These are phyloP conservation scores for Dasypus novemcinctus DNA, from an alignment of 2,113 vertebrate genomes.

Conservation along the genomic window DNA sequence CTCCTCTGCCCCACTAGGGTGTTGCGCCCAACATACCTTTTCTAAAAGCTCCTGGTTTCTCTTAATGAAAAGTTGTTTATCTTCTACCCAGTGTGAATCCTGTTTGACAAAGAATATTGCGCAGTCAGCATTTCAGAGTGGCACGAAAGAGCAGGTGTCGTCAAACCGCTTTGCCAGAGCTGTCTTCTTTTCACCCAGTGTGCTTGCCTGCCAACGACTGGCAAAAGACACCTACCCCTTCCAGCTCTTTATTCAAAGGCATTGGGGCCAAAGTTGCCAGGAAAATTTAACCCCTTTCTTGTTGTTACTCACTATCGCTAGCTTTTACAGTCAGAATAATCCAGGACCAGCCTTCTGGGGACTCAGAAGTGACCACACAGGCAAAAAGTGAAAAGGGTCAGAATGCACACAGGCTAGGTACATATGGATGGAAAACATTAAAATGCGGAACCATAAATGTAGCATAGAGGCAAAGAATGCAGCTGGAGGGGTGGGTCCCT, in stretches of 20 bases:
- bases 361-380: slow-evolving; percentile 80
- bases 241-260: slow-evolving; percentile 9
- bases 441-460: slow-evolving; percentile 74
- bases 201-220: slow-evolving; percentile 29
- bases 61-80: slow-evolving; percentile 97
- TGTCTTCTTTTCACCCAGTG: slow-evolving; percentile 36
- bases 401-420: slow-evolving; percentile 77
- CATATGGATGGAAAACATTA: slow-evolving; percentile 78
- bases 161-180: slow-evolving; percentile 54
- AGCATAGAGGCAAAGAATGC: slow-evolving; percentile 68
- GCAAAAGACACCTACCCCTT: slow-evolving; percentile 12
- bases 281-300: slow-evolving; percentile 33
- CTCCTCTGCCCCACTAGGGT: slow-evolving; percentile 74
- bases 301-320: slow-evolving; percentile 34
- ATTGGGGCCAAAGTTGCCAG: slow-evolving; percentile 38
- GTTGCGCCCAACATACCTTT: slow-evolving; percentile 87
- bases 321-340: slow-evolving; percentile 69
- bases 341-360: slow-evolving; percentile 80
- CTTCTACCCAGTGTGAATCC: slow-evolving; percentile 99
- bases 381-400: slow-evolving; percentile 77
- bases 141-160: slow-evolving; percentile 39
- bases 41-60: slow-evolving; percentile 97
- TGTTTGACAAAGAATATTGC: slow-evolving; percentile 83
- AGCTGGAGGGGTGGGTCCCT: slow-evolving; percentile 36
- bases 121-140: slow-evolving; percentile 79